Evolutionary conservation across 2,888 invertebrate genomes (phyloP), one percentile per base, ranked within the genome.

Genomic region (Ectemnius lituratus): DNA sequence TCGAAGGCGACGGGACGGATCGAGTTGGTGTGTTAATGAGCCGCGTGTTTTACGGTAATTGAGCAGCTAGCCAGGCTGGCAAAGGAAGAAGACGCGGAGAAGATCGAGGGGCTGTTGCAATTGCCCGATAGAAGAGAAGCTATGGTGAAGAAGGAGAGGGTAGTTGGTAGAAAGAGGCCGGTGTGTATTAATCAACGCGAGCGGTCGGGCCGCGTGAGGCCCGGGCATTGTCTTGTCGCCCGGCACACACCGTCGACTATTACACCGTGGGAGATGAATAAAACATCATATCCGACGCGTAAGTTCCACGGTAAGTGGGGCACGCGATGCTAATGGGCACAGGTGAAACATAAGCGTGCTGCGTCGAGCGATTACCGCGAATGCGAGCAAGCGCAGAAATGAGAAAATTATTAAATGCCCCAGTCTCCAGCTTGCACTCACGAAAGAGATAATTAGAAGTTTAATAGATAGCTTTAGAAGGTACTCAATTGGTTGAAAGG

Each of bases 21-120:
- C 1, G 66, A 64, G 67, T 68, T 49, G 65, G 62, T 61, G 58
- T 62, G 58, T 46, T 75, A 73, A 72, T 62, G 60, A 67, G 59
- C 70, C 14, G 37, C 37, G 56, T 60, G 62, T 70, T 74, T 71
- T 67, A 67, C 49, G 56, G 66, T 70, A 69, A 76, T 70, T 70
- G 73, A 62, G 67, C 75, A 49, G 23, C 23, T 23, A 23, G 23
- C 23, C 67, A n/a, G n/a, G n/a, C n/a, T n/a, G n/a, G n/a, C n/a
- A n/a, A n/a, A n/a, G n/a, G n/a, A n/a, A 52, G 45, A 60, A 62
- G n/a, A n/a, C n/a, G 52, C 20, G 49, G 37, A 8, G 5, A 11
- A 37, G 37, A 65, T 45, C 37, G 37, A 11, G 59, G 23, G 59
- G 37, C 61, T 59, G 62, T 62, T 23, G 65, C 37, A 70, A 73